Percentiles rank a stretch among this genome's conserved stretches.
phyloP scores from a whole-genome alignment of 1,140 invertebrate species.

The Pissodes strobi region DNA sequence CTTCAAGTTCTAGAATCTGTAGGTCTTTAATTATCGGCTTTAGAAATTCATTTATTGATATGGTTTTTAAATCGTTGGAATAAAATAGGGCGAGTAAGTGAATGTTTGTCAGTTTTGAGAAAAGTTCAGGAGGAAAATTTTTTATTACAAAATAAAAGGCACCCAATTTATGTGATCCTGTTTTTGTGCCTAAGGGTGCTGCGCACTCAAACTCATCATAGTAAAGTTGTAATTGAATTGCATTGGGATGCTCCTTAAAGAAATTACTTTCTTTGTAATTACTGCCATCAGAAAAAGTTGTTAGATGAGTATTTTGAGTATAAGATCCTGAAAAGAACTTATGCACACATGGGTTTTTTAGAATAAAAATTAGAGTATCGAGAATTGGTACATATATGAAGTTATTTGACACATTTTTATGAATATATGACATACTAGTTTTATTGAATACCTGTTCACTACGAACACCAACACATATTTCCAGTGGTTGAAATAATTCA shows the following conservation, averaged over 20 bases:
- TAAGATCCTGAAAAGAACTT: not conserved
- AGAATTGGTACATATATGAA: conserved; percentile 25
- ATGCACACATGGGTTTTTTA: not conserved
- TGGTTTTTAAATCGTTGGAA: conserved; percentile 14
- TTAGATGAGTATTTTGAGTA: not conserved
- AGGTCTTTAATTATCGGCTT: conserved; percentile 16
- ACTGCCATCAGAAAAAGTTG: not conserved
- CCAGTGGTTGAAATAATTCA: conserved; percentile 2
- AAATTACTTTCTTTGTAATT: conserved; percentile 6
- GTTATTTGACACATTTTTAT: conserved; percentile 16
- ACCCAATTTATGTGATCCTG: conserved; percentile 24
- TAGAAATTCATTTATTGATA: not conserved
- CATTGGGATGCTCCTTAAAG: conserved; percentile 3
- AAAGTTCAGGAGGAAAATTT: conserved; percentile 17
- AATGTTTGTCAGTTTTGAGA: conserved; percentile 1
- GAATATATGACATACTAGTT: conserved; percentile 1
- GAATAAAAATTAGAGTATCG: not conserved
- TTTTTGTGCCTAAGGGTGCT: conserved; percentile 27
- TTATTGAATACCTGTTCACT: conserved; percentile 4
- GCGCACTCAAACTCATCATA: conserved; percentile 28
- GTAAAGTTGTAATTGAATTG: conserved; percentile 18
- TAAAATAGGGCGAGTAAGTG: conserved; percentile 19
- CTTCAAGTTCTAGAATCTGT: conserved; percentile 22
- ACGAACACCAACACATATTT: not conserved
- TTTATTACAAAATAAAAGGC: conserved; percentile 22